These are phyloP conservation scores for Philonicus albiceps DNA, from an alignment of 2,888 invertebrate genomes.

Conservation along the genomic window DNA sequence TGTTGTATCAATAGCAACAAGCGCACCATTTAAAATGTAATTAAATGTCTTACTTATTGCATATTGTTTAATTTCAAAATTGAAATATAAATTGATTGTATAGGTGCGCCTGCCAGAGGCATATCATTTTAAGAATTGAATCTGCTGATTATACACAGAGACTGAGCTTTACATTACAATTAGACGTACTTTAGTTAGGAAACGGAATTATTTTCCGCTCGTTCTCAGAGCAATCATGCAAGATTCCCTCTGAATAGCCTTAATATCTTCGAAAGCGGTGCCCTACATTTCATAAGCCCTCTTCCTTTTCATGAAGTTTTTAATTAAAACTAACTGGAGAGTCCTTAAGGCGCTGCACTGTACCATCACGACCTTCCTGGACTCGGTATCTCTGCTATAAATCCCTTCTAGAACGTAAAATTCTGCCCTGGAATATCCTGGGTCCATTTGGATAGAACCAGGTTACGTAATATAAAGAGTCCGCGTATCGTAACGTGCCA, in stretches of 20 bases:
- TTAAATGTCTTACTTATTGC: no score
- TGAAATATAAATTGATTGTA: background rate
- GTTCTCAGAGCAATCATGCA: background rate
- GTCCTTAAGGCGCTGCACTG: background rate
- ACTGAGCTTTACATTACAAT: background rate
- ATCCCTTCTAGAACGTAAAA: background rate
- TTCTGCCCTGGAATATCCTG: background rate
- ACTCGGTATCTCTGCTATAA: background rate
- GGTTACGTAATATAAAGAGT: background rate
- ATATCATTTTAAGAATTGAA: background rate
- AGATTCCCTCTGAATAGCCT: background rate
- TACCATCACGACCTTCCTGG: background rate
- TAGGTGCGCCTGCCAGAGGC: no score
- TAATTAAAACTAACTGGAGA: background rate
- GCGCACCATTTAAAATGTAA: no score
- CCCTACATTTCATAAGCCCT: background rate
- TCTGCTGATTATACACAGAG: background rate
- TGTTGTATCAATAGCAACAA: background rate
- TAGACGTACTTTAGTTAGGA: background rate
- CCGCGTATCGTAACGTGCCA: background rate
- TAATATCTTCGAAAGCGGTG: background rate
- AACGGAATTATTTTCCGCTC: background rate
- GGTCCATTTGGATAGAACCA: background rate
- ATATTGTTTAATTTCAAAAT: background rate
- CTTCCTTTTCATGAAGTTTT: background rate